Base-by-base conservation (phyloP, 2,888 invertebrate genomes). In the Nesidiocoris tenuis region DNA sequence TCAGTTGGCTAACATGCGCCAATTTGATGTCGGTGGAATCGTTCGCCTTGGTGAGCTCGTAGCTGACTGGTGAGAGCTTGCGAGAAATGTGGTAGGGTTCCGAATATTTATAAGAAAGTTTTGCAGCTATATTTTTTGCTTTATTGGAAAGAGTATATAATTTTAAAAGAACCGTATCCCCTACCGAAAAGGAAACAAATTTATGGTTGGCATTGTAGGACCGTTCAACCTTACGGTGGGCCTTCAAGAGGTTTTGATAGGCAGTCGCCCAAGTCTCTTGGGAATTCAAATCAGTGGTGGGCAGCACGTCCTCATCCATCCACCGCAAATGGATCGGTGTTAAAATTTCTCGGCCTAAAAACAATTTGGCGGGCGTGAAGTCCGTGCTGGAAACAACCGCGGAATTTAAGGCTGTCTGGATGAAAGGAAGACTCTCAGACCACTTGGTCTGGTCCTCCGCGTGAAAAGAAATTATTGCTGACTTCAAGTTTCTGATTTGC, bases 1-100 rank as follows among this genome's bases (percentile, higher is more conserved):
- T 63, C 63, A 63, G 16, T 63, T 63, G 63, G n/a, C 63, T 63
- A 21, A 63, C 21, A 19, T 63, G 63, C 18, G 19, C 19, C 16
- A 22, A 21, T 22, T 63, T 18, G 63, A 63, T n/a, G 21, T 63
- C 63, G 63, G 2, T 19, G 5, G 18, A 21, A 22, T 63, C 63
- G 22, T n/a, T n/a, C 2, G 19, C 21, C 7, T 63, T 63, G n/a
- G 22, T 22, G 18, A 63, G 5, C n/a, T 63, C 21, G 22, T 63
- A 63, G 18, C 18, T 18, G 63, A 63, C 63, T 3, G 63, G 21
- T 2, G 63, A 63, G 12, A 63, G 63, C 7, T 9, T 19, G 5
- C 17, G 17, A 5, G 59, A 9, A 19, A 59, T 19, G n/a, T 5
- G 59, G n/a, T 59, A 59, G n/a, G 59, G 59, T n/a, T n/a, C 17